Conservation (phyloP, 2,113 vertebrate genomes). For the Thinocorus orbignyianus region DNA sequence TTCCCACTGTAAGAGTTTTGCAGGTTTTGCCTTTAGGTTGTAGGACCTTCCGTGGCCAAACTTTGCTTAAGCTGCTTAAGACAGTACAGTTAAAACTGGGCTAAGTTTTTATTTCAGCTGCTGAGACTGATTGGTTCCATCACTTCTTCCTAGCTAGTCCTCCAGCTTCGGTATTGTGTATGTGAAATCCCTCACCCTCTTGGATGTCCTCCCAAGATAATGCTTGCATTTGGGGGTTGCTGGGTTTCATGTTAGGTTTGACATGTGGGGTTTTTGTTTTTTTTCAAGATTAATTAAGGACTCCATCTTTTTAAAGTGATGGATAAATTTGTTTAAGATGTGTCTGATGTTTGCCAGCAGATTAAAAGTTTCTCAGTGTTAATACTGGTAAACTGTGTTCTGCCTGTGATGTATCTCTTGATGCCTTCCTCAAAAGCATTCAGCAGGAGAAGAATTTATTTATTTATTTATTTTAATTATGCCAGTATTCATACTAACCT, state of each 20-base stretch:
- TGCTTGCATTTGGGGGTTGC: rapidly evolving
- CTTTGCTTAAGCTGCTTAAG: background rate
- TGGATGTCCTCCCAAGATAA: background rate
- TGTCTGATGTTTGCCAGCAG: background rate
- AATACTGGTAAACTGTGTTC: background rate
- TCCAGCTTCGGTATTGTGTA: rapidly evolving
- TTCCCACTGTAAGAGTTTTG: too few relatives aligned
- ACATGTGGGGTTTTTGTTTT: background rate
- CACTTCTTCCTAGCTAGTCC: background rate
- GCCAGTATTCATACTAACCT: background rate
- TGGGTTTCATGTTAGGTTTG: background rate
- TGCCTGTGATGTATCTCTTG: background rate
- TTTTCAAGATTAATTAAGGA: background rate
- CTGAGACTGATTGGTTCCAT: rapidly evolving
- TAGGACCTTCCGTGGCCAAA: background rate
- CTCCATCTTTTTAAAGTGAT: background rate
- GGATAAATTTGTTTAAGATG: background rate
- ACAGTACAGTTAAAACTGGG: background rate
- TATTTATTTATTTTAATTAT: background rate
- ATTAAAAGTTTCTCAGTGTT: background rate
- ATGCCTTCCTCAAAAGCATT: background rate
- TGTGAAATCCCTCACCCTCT: background rate
- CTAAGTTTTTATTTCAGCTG: background rate
- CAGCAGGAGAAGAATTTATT: background rate
- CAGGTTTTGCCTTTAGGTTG: background rate